These are phyloP conservation scores for Lasiurus borealis DNA, from an alignment of 2,113 vertebrate genomes.

Conservation along the genomic window DNA sequence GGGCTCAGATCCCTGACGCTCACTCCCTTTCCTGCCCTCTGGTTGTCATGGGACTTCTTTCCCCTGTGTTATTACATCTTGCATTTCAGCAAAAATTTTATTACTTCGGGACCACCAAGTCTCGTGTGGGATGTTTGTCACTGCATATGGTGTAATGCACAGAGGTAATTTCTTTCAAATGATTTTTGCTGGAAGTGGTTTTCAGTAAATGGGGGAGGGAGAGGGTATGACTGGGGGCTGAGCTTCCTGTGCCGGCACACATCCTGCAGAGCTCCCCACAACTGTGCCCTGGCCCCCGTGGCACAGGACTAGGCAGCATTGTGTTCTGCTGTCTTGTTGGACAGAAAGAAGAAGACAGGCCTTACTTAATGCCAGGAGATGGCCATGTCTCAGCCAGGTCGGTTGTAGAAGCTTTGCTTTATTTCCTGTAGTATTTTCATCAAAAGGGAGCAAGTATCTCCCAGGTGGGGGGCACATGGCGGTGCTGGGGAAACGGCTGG, in stretches of 20 bases:
- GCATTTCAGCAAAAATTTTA: slow-evolving; percentile 86
- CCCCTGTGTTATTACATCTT: slow-evolving; percentile 84
- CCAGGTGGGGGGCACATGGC: slow-evolving; percentile 7
- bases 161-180: slow-evolving; percentile 87
- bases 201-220: slow-evolving; percentile 82
- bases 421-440: slow-evolving; percentile 48
- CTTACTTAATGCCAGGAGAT: slow-evolving; percentile 28
- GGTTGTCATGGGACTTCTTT: slow-evolving; percentile 86
- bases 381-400: slow-evolving; percentile 60
- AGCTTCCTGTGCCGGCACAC: not conserved
- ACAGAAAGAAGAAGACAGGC: not conserved
- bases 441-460: not conserved
- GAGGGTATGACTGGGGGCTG: slow-evolving; percentile 65
- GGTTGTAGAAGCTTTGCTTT: slow-evolving; percentile 66
- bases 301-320: slow-evolving; percentile 20
- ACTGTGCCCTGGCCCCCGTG: slow-evolving; percentile 27
- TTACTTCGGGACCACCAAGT: slow-evolving; percentile 84
- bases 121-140: slow-evolving; percentile 84
- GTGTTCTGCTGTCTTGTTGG: slow-evolving; percentile 52
- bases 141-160: slow-evolving; percentile 69
- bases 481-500: not conserved
- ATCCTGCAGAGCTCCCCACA: slow-evolving; percentile 43
- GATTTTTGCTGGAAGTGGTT: slow-evolving; percentile 87
- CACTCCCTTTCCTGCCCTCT: slow-evolving; percentile 72
- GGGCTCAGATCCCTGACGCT: slow-evolving; percentile 72